Evolutionary conservation across 2,113 vertebrate species (phyloP).

Genomic region (Pseudopipra pipra): DNA sequence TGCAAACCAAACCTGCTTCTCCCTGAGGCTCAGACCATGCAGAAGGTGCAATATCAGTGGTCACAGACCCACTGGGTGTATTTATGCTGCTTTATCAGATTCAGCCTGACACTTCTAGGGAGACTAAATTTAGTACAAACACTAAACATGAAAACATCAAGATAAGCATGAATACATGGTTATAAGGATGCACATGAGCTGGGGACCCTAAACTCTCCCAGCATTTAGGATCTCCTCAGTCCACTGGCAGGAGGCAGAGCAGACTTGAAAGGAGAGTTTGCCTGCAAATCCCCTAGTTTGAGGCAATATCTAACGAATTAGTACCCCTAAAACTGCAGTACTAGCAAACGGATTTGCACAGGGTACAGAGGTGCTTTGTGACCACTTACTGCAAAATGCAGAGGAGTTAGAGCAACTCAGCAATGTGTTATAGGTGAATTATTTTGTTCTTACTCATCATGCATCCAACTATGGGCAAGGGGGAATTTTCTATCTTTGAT

Average conservation of each 20-base stretch:
- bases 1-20: not conserved
- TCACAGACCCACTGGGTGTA: not conserved
- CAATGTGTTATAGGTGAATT: not conserved
- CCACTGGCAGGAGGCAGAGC: not conserved
- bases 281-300: not conserved
- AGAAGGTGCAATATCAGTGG: accelerated
- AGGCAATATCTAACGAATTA: not conserved
- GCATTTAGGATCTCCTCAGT: not conserved
- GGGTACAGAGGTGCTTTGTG: not conserved
- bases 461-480: not conserved
- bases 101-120: not conserved
- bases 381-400: not conserved
- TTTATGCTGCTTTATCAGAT: not conserved
- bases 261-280: not conserved
- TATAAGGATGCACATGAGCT: not conserved
- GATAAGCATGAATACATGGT: not conserved
- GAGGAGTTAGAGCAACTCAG: not conserved
- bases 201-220: not conserved
- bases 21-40: not conserved
- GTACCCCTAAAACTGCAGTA: not conserved
- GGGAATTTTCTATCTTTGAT: not conserved
- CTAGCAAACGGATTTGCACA: not conserved
- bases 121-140: not conserved
- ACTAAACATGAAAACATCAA: not conserved
- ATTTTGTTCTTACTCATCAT: not conserved